Conservation (phyloP, 2,113 vertebrate genomes). For the Leptocoma aspasia region DNA sequence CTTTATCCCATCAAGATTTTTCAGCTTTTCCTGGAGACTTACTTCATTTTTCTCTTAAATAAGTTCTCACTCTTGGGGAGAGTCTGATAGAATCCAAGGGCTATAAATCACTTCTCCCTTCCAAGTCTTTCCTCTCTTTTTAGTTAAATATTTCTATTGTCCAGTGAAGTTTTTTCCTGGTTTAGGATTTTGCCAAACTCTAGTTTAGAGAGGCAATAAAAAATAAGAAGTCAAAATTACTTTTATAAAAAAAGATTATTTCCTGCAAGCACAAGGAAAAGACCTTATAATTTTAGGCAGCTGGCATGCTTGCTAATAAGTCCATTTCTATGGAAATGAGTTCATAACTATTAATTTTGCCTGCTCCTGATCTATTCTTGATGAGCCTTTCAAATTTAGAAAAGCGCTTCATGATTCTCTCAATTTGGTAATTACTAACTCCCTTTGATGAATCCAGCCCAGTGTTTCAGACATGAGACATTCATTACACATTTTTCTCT, state of each 20-base stretch:
- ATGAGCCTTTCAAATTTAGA: constrained; percentile 71
- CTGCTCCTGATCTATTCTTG: constrained; percentile 69
- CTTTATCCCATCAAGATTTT: background rate
- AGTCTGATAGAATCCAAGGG: background rate
- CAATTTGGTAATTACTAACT: constrained; percentile 66
- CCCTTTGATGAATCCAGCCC: constrained; percentile 60
- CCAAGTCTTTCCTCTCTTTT: background rate
- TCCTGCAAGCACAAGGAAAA: constrained; percentile 59
- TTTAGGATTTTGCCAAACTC: constrained; percentile 32
- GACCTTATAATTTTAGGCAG: constrained; percentile 60
- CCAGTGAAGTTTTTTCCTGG: background rate
- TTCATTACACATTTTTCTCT: constrained; percentile 51
- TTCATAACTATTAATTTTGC: constrained; percentile 67
- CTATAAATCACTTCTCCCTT: background rate
- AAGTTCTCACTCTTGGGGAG: background rate
- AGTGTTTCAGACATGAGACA: constrained; percentile 54
- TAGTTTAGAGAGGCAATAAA: background rate
- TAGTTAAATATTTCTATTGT: background rate
- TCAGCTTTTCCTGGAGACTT: background rate
- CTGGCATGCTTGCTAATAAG: constrained; percentile 63
- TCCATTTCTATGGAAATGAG: constrained; percentile 73
- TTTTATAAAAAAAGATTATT: constrained; percentile 56
- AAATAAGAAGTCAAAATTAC: constrained; percentile 42
- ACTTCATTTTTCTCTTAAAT: constrained; percentile 29
- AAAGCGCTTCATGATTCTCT: constrained; percentile 66